Evolutionary conservation across 2,797 vertebrate species (phyloP).

Genomic region (Syncerus caffer): DNA sequence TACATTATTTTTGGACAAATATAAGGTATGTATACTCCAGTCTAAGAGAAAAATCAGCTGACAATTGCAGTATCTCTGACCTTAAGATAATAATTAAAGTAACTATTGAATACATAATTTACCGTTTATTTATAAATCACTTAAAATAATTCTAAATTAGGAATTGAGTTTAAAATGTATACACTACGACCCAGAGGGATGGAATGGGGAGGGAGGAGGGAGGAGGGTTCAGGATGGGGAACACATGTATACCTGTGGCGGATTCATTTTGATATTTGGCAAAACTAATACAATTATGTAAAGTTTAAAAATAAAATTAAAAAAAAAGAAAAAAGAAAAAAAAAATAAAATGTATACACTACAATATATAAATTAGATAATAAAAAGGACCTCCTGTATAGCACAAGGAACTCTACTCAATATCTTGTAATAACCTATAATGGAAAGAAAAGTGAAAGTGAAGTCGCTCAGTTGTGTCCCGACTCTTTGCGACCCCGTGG

Average conservation of each 20-base stretch:
- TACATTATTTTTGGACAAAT: background rate
- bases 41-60: background rate
- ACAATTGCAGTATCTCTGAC: background rate
- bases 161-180: background rate
- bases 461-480: too few species aligned
- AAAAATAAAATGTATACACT: background rate
- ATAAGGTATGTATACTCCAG: background rate
- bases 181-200: too few species aligned
- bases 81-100: background rate
- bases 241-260: too few species aligned
- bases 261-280: too few species aligned
- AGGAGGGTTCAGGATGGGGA: too few species aligned
- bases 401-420: background rate
- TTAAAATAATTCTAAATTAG: background rate
- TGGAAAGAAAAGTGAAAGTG: background rate
- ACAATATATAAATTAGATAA: background rate
- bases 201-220: too few species aligned
- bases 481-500: too few species aligned
- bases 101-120: background rate
- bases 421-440: background rate
- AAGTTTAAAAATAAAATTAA: too few species aligned
- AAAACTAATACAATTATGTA: too few species aligned
- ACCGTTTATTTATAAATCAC: background rate
- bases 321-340: too few species aligned
- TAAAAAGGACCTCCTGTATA: background rate